Evolutionary conservation across 2,797 vertebrate species (phyloP), one percentile per base, ranked within the genome.

Genomic region (Chaetophractus vellerosus): DNA sequence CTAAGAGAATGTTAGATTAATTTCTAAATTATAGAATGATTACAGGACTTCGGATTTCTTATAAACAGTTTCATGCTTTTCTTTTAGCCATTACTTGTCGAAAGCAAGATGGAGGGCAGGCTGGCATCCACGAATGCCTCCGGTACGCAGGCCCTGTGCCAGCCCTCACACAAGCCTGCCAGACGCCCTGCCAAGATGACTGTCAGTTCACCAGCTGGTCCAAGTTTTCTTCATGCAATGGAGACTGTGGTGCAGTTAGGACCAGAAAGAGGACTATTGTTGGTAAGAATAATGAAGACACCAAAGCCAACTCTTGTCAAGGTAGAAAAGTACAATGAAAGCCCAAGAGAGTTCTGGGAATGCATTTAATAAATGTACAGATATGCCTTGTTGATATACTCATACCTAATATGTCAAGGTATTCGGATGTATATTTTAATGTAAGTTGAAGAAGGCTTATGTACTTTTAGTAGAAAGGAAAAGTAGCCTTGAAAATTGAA

Each of bases 171-270:
- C 99, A 99, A 97, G 98, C 86, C 41, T 99, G 99, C 98, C 99
- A 99, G 98, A 99, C 99, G 76, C 99, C 99, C 90, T 99, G 99
- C 98, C 99, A 99, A 98, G 99, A 99, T 2, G 99, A 99, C 98
- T 99, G 99, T 98, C 99, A 99, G 97, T 99, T 99, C 96, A 99
- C 99, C 19, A 99, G 97, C 98, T 99, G 99, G 99, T 99, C 99
- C 97, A 99, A 99, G 98, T 99, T 99, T 98, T 99, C 99, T 82
- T 98, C 99, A 57, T 99, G 99, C 98, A 99, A 99, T 31, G 99
- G 99, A 76, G 99, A 99, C 98, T 99, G 99, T 48, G 99, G 99
- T 68, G 99, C 99, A 78, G 99, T 99, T 94, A 99, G 99, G 96
- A 99, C 99, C 79, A 99, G 99, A 94, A 99, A 99, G 98, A 99